phyloP scores from a whole-genome alignment of 2,888 invertebrate genomes.

The Agrotis exclamationis region DNA sequence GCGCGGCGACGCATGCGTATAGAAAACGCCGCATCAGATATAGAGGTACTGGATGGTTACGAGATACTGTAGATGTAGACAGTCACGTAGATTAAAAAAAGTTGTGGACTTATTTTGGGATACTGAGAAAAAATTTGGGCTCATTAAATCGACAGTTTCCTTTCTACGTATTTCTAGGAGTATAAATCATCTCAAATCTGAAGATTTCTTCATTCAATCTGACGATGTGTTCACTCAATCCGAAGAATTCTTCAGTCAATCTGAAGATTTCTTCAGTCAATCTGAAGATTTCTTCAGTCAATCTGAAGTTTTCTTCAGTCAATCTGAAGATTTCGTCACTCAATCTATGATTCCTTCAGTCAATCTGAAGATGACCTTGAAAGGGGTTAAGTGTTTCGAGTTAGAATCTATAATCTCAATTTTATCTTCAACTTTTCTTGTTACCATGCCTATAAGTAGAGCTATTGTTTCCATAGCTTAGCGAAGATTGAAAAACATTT shows the following conservation, averaged over 20 bases:
- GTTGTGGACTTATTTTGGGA: not conserved
- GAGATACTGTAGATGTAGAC: not conserved
- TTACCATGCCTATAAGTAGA: not conserved
- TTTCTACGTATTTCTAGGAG: too few species aligned
- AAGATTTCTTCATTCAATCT: not conserved
- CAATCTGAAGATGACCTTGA: not conserved
- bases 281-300: not conserved
- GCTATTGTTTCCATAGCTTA: not conserved
- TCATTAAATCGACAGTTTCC: not conserved
- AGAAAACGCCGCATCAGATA: constrained; percentile 65
- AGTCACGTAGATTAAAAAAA: not conserved
- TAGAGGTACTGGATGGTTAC: constrained; percentile 71
- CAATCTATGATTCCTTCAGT: too few species aligned
- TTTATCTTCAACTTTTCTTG: not conserved
- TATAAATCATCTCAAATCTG: not conserved
- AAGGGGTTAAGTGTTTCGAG: not conserved
- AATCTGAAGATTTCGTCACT: too few species aligned
- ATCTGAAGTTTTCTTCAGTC: too few species aligned
- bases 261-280: too few species aligned
- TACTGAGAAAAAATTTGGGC: too few species aligned
- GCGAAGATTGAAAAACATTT: not conserved
- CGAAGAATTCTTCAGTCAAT: too few species aligned
- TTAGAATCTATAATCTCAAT: not conserved
- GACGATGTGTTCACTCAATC: too few species aligned
- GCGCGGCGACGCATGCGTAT: constrained; percentile 86